Conservation (phyloP, 2,888 invertebrate species). For the Oxytorus armatus region DNA sequence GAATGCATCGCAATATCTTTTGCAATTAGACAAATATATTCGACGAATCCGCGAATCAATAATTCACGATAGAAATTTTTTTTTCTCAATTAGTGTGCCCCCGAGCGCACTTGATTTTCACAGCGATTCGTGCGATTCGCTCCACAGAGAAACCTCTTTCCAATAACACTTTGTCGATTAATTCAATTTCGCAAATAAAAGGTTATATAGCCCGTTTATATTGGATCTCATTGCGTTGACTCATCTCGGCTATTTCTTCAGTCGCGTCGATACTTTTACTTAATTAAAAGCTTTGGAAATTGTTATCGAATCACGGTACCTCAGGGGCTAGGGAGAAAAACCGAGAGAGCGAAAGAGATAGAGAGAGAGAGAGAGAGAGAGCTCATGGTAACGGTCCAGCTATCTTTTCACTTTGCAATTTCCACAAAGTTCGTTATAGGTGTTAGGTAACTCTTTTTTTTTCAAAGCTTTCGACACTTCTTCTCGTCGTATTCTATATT, state of each 20-base stretch:
- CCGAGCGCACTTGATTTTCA: constrained; percentile 46
- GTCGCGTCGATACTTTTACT: constrained; percentile 46
- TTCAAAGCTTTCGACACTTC: constrained; percentile 1
- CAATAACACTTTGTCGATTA: constrained; percentile 41
- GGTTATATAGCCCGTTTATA: constrained; percentile 20
- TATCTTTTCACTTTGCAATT: background rate
- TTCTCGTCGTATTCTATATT: constrained; percentile 8
- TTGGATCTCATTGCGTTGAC: constrained; percentile 34
- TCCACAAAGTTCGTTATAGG: constrained; percentile 19
- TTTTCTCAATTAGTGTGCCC: constrained; percentile 38
- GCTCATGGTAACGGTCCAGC: constrained; percentile 23
- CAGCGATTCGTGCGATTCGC: constrained; percentile 32
- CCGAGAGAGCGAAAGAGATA: background rate
- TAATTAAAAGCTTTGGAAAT: constrained; percentile 57
- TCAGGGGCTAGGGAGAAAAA: constrained; percentile 8
- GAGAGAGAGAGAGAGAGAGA: background rate
- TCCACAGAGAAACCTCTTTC: constrained; percentile 32
- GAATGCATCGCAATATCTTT: background rate
- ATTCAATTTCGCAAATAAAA: constrained; percentile 52
- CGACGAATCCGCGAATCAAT: constrained; percentile 34
- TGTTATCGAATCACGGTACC: constrained; percentile 50
- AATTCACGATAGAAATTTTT: constrained; percentile 30
- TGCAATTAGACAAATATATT: constrained; percentile 27
- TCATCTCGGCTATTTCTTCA: constrained; percentile 48
- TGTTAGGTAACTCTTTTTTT: constrained; percentile 11